Conservation (phyloP, 2,888 invertebrate species). For the Lottia scabra region DNA sequence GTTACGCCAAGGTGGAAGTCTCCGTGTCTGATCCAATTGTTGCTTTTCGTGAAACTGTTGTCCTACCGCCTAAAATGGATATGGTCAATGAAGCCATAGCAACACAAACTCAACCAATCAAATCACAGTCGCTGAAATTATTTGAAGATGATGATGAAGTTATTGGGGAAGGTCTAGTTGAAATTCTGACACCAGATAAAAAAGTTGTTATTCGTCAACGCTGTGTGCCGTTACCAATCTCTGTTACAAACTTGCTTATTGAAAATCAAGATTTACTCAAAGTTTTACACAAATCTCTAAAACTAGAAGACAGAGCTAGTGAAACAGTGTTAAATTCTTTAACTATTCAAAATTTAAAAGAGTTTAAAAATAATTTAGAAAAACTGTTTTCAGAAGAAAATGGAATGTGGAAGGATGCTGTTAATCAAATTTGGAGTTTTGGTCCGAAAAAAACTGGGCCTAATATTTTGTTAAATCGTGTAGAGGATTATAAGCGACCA, state of each 20-base stretch:
- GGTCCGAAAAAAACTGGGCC: slow-evolving; percentile 90
- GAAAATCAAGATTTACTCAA: slow-evolving; percentile 80
- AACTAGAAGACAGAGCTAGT: slow-evolving; percentile 10
- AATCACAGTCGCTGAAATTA: slow-evolving; percentile 38
- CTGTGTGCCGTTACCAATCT: slow-evolving; percentile 82
- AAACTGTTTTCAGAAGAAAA: slow-evolving; percentile 75
- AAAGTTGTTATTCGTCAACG: slow-evolving; percentile 80
- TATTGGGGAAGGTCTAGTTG: slow-evolving; percentile 53
- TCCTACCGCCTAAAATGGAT: slow-evolving; percentile 82
- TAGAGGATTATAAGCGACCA: slow-evolving; percentile 76
- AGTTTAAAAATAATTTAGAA: slow-evolving; percentile 74
- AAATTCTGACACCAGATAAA: slow-evolving; percentile 79
- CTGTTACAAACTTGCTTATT: slow-evolving; percentile 80
- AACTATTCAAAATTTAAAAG: slow-evolving; percentile 56
- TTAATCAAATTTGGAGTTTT: slow-evolving; percentile 84
- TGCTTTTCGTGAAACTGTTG: slow-evolving; percentile 93
- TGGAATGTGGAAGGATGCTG: slow-evolving; percentile 70
- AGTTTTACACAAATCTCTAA: slow-evolving; percentile 72
- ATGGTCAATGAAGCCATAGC: slow-evolving; percentile 86
- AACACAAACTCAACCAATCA: slow-evolving; percentile 70
- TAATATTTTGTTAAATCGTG: slow-evolving; percentile 88
- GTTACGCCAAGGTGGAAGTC: slow-evolving; percentile 80
- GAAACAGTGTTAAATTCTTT: slow-evolving; percentile 39
- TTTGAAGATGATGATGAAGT: slow-evolving; percentile 48
- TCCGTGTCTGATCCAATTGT: slow-evolving; percentile 95